Conservation (phyloP, 2,888 invertebrate genomes). For the Ochropacha duplaris region DNA sequence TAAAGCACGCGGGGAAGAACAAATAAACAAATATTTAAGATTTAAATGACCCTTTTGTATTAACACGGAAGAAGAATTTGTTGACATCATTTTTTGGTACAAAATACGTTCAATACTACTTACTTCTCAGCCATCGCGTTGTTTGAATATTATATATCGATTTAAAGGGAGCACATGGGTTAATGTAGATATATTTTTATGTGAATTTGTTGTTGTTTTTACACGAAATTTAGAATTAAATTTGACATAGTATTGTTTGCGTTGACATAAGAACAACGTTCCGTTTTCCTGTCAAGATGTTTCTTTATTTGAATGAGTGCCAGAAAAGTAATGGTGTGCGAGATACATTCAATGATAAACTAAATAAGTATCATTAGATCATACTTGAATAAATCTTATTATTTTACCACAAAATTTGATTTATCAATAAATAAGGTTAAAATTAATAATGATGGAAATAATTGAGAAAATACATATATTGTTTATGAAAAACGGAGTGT, state of each 20-base stretch:
- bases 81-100: conserved; percentile 42
- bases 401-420: no score
- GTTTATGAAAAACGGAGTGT: not conserved
- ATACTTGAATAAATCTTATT: no score
- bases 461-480: no score
- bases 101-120: conserved; percentile 43
- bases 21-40: conserved; percentile 2
- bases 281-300: conserved; percentile 15
- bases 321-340: not conserved
- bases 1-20: not conserved
- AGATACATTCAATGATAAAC: not conserved
- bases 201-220: conserved; percentile 65
- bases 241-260: conserved; percentile 81
- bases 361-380: no score
- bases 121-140: conserved; percentile 75
- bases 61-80: conserved; percentile 34
- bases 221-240: conserved; percentile 76
- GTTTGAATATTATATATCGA: conserved; percentile 42
- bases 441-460: no score
- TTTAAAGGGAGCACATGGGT: conserved; percentile 64
- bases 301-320: conserved; percentile 9
- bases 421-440: no score
- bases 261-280: conserved; percentile 67
- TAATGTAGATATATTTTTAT: conserved; percentile 57
- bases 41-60: conserved; percentile 47